Base-by-base conservation (phyloP, 2,797 vertebrate genomes). In the Pseudomugil gertrudae region DNA sequence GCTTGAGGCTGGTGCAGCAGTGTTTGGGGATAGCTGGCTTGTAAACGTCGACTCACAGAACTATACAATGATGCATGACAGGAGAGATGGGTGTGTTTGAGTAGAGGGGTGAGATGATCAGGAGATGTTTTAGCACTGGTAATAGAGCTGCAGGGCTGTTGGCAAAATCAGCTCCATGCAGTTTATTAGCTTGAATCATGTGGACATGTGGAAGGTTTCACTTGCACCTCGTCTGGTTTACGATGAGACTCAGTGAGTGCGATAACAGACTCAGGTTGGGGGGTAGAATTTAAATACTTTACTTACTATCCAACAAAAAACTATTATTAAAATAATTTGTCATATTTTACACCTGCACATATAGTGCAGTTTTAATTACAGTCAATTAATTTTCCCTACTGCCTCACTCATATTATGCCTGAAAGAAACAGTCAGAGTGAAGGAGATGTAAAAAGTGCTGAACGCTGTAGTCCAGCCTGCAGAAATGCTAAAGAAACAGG, bases 21-120 rank as follows among this genome's bases (percentile, higher is more conserved):
- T 74, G 79, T 85, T 86, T 84, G 77, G 76, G 67, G 77, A 88
- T 81, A 83, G 70, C 68, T 81, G 84, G 87, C 63, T 82, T 86
- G 83, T 83, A 70, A 91, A 89, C 88, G 84, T 70, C 79, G 63
- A 75, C 75, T 72, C 30, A 35, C 72, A 82, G 68, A 88, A 81
- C 83, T 83, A 86, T 72, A 87, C 81, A 77, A 76, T 81, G 70
- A 68, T 57, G 64, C 81, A 72, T 86, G 83, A 79, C 57, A 53
- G 65, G 35, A 69, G 32, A 69, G 57, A 70, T 19, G 21, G 23
- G 53, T n/a, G 58, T 50, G 24, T 48, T 17, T 4, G 35, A 29
- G 13, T n/a, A 35, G 60, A 38, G 23, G 23, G 63, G 32, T 38
- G 55, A 55, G 51, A 67, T 32, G 53, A 61, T 60, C 38, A 59